Evolutionary conservation across 2,888 invertebrate species (phyloP).

Genomic region (Andricus curvator): DNA sequence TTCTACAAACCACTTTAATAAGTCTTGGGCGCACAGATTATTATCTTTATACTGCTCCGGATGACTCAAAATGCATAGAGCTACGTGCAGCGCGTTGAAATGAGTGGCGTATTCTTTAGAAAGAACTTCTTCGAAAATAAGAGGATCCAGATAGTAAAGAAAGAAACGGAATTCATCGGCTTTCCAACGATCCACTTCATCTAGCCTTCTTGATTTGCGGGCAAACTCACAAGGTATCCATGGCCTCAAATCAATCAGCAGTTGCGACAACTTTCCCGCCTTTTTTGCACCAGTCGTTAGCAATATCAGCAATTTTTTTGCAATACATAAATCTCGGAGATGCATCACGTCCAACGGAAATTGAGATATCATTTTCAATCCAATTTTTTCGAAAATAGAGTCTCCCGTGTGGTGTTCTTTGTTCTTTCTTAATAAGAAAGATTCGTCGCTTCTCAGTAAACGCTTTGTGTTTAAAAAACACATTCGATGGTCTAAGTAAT

Average conservation of each 20-base stretch:
- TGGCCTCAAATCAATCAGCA: neutral
- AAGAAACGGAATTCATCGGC: no score
- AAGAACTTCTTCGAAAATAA: no score
- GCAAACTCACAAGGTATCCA: slow-evolving; percentile 51
- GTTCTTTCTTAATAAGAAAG: slow-evolving; percentile 21
- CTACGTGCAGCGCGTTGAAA: no score
- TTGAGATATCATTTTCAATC: neutral
- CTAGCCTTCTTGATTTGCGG: slow-evolving; percentile 51
- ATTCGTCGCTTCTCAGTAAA: slow-evolving; percentile 44
- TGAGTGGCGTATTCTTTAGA: no score
- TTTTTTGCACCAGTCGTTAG: neutral
- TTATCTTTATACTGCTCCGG: slow-evolving; percentile 42
- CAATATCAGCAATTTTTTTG: slow-evolving; percentile 9
- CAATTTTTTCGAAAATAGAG: no score
- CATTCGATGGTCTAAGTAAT: no score
- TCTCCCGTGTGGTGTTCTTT: no score
- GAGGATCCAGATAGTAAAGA: no score
- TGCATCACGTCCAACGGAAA: slow-evolving; percentile 41
- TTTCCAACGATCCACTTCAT: no score
- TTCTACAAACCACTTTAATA: slow-evolving; percentile 43
- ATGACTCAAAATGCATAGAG: slow-evolving; percentile 49
- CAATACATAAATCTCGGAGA: slow-evolving; percentile 12
- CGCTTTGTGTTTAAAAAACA: slow-evolving; percentile 39
- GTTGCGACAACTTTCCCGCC: slow-evolving; percentile 22
- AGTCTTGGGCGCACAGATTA: slow-evolving; percentile 21